phyloP scores from a whole-genome alignment of 2,888 invertebrate species.

The Drosophila prostipennis region DNA sequence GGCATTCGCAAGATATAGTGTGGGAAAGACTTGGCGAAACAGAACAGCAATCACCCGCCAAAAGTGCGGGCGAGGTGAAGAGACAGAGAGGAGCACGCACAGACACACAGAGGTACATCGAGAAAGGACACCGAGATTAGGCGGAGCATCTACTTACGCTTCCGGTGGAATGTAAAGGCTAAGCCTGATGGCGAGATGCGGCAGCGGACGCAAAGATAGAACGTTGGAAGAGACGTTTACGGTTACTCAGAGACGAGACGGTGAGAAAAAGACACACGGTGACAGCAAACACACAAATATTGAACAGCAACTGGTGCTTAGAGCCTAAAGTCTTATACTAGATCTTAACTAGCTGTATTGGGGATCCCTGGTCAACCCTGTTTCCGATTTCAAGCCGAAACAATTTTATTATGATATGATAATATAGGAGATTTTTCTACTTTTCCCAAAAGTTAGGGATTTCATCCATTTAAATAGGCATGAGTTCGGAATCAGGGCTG shows the following conservation, averaged over 20 bases:
- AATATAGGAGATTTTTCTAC: too few relatives aligned
- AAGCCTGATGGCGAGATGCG: slow-evolving; percentile 50
- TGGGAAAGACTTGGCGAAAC: slow-evolving; percentile 4
- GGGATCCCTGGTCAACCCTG: background rate
- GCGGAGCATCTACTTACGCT: slow-evolving; percentile 78
- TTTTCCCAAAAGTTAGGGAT: too few relatives aligned
- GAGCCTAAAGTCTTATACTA: slow-evolving; percentile 16
- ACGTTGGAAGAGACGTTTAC: slow-evolving; percentile 66
- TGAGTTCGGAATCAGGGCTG: slow-evolving; percentile 4
- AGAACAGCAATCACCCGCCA: slow-evolving; percentile 6
- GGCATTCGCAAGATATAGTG: slow-evolving; percentile 20
- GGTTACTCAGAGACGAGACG: slow-evolving; percentile 36
- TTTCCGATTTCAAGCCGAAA: background rate
- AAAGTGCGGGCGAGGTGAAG: background rate
- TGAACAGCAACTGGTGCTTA: slow-evolving; percentile 15
- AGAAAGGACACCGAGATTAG: slow-evolving; percentile 50
- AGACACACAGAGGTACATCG: slow-evolving; percentile 48
- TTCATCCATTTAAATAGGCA: background rate
- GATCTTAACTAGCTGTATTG: slow-evolving; percentile 4
- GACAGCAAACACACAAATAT: slow-evolving; percentile 26
- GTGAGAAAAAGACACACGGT: slow-evolving; percentile 37
- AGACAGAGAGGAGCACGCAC: slow-evolving; percentile 28
- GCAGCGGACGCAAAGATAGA: slow-evolving; percentile 70
- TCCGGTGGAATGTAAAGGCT: slow-evolving; percentile 75
- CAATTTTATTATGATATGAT: background rate